Conservation (phyloP, 2,797 vertebrate species). For the Protosalanx chinensis region DNA sequence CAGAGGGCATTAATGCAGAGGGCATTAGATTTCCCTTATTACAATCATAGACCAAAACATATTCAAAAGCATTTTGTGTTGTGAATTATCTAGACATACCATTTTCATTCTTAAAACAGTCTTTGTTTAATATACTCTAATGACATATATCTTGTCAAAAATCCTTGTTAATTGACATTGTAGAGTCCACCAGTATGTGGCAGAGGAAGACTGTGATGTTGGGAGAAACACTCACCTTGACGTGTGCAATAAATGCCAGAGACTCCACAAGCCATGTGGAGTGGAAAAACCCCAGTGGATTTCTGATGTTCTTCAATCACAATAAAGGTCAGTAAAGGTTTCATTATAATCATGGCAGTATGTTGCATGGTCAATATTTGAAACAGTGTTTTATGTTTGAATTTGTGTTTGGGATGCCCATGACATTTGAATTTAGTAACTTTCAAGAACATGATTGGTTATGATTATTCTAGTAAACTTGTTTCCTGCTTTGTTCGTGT, state of each 20-base stretch:
- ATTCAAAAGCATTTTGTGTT: neutral
- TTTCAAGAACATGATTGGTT: too few relatives aligned
- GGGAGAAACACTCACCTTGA: slow-evolving; percentile 60
- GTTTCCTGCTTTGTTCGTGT: neutral
- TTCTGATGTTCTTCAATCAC: slow-evolving; percentile 60
- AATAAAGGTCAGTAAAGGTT: slow-evolving; percentile 44
- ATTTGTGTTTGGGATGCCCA: too few relatives aligned
- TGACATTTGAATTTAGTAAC: too few relatives aligned
- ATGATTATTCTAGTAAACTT: too few relatives aligned
- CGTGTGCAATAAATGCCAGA: slow-evolving; percentile 43
- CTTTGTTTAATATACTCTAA: neutral
- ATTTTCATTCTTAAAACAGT: neutral
- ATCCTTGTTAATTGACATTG: slow-evolving; percentile 12
- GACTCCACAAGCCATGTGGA: slow-evolving; percentile 39
- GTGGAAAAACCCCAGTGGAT: slow-evolving; percentile 64
- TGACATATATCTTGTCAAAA: neutral
- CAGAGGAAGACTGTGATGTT: slow-evolving; percentile 51
- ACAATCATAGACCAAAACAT: neutral
- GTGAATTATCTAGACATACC: too few relatives aligned
- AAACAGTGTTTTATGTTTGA: too few relatives aligned
- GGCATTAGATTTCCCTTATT: neutral
- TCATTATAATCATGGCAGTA: neutral
- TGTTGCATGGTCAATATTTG: too few relatives aligned
- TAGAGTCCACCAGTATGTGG: slow-evolving; percentile 48
- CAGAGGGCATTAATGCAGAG: too few relatives aligned